phyloP scores from a whole-genome alignment of 2,888 invertebrate genomes.

The Lasioglossum morio region DNA sequence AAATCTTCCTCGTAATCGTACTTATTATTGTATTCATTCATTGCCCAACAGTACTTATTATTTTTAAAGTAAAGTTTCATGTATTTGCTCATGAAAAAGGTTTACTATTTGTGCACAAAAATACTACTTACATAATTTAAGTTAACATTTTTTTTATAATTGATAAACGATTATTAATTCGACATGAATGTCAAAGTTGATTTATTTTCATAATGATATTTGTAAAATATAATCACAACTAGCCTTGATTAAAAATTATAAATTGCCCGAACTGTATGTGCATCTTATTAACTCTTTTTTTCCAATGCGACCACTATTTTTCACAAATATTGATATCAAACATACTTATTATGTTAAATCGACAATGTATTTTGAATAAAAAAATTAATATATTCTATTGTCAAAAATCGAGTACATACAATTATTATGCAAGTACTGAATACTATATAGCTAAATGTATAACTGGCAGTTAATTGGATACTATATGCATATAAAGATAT shows the following conservation, averaged over 20 bases:
- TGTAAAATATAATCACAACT: constrained; percentile 6
- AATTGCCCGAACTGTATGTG: constrained; percentile 5
- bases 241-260: constrained; percentile 6
- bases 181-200: constrained; percentile 13
- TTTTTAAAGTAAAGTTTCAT: constrained; percentile 16
- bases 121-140: constrained; percentile 3
- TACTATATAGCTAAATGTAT: constrained; percentile 42
- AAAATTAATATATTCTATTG: constrained; percentile 35
- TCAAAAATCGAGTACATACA: constrained; percentile 37
- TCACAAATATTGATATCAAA: constrained; percentile 28
- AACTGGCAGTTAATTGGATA: constrained; percentile 54
- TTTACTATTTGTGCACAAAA: constrained; percentile 25
- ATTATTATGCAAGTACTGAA: constrained; percentile 35
- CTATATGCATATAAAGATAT: constrained; percentile 23
- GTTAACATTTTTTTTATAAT: constrained; percentile 23
- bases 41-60: constrained; percentile 1
- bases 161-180: constrained; percentile 2
- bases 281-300: background rate
- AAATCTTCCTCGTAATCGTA: constrained; percentile 7
- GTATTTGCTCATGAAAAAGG: constrained; percentile 19
- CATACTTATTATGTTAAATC: constrained; percentile 23
- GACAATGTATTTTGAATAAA: constrained; percentile 25
- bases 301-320: background rate
- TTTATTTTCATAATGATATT: constrained; percentile 13
- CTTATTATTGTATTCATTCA: background rate